Evolutionary conservation across 2,113 vertebrate genomes (phyloP), one percentile per base, ranked within the genome.

Genomic region (Cheilinus undulatus): DNA sequence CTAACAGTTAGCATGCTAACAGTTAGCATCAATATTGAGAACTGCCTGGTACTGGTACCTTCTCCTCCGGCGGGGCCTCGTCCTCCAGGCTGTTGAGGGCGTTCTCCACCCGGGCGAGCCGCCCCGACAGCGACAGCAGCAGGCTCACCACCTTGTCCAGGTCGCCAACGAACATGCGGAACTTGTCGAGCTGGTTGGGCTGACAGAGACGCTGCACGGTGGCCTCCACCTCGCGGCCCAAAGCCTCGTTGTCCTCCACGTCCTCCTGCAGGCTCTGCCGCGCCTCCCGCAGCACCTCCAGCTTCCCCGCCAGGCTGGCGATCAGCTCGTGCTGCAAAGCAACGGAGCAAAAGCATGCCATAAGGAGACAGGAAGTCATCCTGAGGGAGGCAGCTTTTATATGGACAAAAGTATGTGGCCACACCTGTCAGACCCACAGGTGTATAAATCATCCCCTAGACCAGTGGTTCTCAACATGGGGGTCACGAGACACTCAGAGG

Each of bases 131-230:
- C 0, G 96, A 99, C 83, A 98, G 91, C 79, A 98, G 92, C 17
- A 99, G 95, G 73, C 96, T 98, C 59, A 99, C 97, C 78, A 99
- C 96, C 88, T 98, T 99, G 92, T 99, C 97, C 84, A 98, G 92
- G 83, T 99, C 97, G 0, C 97, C 97, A 0, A 96, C 93, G 56
- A 99, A 99, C 97, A 98, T 98, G 26, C 94, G 89, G 89, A 98
- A 99, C 87, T 97, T 97, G 91, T 98, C 97, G 1, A 97, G 94
- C 84, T 98, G 95, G 17, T 97, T 97, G 86, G 96, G 91, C 66
- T 92, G 96, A 92, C 97, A 98, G 73, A 95, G 93, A 0, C 89
- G 90, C 85, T 95, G 95, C 48, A 95, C 96, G 0, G 93, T 87
- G 56, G 90, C 92, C 87, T 99, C 96, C 68, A 98, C 96, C 65